These are phyloP conservation scores for Steinernema khuongi DNA, from an alignment of 1,140 invertebrate species.

Conservation along the genomic window DNA sequence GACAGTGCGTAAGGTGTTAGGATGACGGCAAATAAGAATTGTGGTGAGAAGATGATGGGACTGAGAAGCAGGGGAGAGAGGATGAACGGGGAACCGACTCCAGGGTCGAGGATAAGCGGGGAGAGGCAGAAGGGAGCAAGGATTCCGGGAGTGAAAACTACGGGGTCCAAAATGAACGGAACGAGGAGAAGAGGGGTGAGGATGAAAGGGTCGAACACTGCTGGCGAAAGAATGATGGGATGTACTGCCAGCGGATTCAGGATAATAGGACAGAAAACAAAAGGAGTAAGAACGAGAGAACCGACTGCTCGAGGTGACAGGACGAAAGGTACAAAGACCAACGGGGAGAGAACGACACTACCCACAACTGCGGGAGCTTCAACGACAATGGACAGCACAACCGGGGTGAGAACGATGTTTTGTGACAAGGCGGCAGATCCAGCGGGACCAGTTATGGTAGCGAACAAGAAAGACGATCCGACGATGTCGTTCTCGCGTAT, in stretches of 20 bases:
- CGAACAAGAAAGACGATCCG: background rate
- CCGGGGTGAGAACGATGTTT: conserved; percentile 20
- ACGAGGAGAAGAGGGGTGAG: conserved; percentile 29
- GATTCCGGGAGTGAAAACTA: conserved; percentile 37
- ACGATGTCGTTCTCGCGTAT: background rate
- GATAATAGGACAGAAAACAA: conserved; percentile 28
- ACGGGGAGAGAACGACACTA: conserved; percentile 36
- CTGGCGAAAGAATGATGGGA: conserved; percentile 36
- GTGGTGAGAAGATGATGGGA: conserved; percentile 38
- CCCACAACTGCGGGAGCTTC: conserved; percentile 12
- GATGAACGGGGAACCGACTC: conserved; percentile 37
- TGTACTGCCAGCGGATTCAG: conserved; percentile 10
- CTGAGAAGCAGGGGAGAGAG: conserved; percentile 41
- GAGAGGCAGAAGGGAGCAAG: conserved; percentile 31
- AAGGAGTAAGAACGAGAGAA: conserved; percentile 30
- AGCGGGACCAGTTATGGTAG: background rate
- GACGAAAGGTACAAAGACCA: conserved; percentile 43
- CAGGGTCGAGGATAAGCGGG: conserved; percentile 43
- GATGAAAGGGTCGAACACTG: conserved; percentile 38
- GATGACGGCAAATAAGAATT: conserved; percentile 31
- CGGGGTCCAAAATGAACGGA: conserved; percentile 36
- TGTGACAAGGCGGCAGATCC: conserved; percentile 21
- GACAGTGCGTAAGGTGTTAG: conserved; percentile 36
- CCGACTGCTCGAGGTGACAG: conserved; percentile 38
- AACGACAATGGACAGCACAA: conserved; percentile 25